Conservation (phyloP, 2,113 vertebrate genomes). For the Grammomys surdaster region DNA sequence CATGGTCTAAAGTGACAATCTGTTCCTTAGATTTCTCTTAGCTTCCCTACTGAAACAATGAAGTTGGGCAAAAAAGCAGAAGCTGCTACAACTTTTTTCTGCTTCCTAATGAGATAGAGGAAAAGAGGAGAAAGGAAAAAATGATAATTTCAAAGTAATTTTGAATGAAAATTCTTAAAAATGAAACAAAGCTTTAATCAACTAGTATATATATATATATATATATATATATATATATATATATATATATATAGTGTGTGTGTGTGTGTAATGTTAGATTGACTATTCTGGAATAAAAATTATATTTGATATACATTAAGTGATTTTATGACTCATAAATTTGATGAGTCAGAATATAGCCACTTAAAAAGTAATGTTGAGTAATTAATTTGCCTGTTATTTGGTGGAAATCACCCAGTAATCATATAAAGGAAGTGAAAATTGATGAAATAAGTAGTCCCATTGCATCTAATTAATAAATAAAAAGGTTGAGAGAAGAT, state of each 20-base stretch:
- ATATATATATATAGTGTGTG: too few relatives aligned
- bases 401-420: conserved; percentile 60
- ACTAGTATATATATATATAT: conserved; percentile 49
- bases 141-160: neutral
- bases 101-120: neutral
- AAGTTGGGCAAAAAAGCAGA: neutral
- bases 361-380: conserved; percentile 58
- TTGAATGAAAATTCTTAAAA: conserved; percentile 45
- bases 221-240: conserved; percentile 9
- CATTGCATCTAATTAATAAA: neutral
- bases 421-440: conserved; percentile 19
- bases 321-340: conserved; percentile 64
- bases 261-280: neutral
- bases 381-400: conserved; percentile 56
- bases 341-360: conserved; percentile 58
- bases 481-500: neutral
- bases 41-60: neutral
- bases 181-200: conserved; percentile 62
- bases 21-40: neutral
- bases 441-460: neutral
- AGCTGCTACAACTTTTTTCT: neutral
- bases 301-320: conserved; percentile 46
- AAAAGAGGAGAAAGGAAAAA: neutral
- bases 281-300: neutral
- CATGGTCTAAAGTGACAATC: neutral